Percentiles rank a stretch among this genome's conserved stretches.
These are phyloP conservation scores for Halcyon badia DNA, from an alignment of 2,797 vertebrate species.

Conservation along the genomic window DNA sequence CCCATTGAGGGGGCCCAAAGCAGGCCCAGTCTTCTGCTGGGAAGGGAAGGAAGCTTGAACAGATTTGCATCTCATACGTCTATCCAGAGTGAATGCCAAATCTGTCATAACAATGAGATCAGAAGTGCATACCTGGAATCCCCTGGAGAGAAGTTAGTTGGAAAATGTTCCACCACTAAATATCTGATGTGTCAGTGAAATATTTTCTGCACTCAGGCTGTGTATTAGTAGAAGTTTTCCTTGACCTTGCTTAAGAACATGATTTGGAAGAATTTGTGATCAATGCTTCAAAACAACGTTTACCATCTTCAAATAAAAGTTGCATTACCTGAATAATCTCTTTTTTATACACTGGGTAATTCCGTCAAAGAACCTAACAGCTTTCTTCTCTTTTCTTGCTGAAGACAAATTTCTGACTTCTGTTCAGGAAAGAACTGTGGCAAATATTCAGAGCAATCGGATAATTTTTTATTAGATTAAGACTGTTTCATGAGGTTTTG, in stretches of 20 bases:
- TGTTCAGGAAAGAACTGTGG: not conserved
- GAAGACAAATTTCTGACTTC: not conserved
- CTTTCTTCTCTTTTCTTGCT: not conserved
- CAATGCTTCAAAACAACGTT: not conserved
- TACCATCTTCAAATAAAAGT: not conserved
- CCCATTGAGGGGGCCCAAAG: too few relatives aligned
- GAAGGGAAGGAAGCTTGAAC: too few relatives aligned
- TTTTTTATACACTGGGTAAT: not conserved
- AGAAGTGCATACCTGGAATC: not conserved
- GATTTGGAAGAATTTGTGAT: not conserved
- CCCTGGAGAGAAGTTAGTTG: not conserved
- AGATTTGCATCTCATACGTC: too few relatives aligned
- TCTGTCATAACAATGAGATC: not conserved
- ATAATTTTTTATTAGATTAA: not conserved
- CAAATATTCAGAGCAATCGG: not conserved
- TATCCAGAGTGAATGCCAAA: not conserved
- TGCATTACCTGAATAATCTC: not conserved
- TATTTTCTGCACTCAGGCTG: not conserved
- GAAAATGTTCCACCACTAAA: not conserved
- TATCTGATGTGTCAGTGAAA: not conserved
- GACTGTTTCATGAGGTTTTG: not conserved
- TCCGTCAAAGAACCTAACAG: not conserved
- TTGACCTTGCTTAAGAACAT: not conserved
- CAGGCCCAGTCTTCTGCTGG: too few relatives aligned
- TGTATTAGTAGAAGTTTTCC: not conserved